Conservation (phyloP, 2,888 invertebrate genomes). For the Apotomis betuletana region DNA sequence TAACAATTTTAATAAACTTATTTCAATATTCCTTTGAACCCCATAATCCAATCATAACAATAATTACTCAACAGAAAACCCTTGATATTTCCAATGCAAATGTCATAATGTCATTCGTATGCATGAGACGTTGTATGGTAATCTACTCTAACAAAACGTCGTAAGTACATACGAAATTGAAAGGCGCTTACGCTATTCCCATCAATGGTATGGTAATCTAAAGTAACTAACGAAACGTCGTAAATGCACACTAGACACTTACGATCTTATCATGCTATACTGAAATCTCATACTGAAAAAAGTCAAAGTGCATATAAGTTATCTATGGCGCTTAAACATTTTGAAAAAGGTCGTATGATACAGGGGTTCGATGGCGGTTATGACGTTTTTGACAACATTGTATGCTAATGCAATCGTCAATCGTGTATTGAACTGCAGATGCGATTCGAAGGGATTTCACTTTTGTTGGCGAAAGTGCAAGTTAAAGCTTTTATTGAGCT, state of each 20-base stretch:
- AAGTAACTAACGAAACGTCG: no score
- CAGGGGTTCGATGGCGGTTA: neutral
- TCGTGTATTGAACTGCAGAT: neutral
- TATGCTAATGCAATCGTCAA: conserved; percentile 4
- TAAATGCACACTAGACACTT: no score
- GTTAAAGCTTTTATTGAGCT: neutral
- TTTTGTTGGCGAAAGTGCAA: conserved; percentile 38
- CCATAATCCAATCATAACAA: conserved; percentile 17
- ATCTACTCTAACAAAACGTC: conserved; percentile 2
- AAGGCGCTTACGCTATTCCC: no score
- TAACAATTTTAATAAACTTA: neutral
- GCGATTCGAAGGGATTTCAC: conserved; percentile 26
- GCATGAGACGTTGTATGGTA: conserved; percentile 36
- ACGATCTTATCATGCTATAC: no score
- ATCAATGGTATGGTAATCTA: no score
- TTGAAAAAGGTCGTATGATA: neutral
- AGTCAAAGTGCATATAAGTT: no score
- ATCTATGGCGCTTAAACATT: no score
- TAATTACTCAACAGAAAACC: conserved; percentile 33
- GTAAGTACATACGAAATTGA: no score
- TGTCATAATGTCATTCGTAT: conserved; percentile 23
- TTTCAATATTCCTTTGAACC: neutral
- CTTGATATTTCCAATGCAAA: conserved; percentile 27
- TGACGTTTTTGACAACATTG: neutral
- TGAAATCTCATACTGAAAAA: no score